Evolutionary conservation across 53 echinoderm and acorn worm species (phyloP).

Genomic region (Glandiceps talaboti): DNA sequence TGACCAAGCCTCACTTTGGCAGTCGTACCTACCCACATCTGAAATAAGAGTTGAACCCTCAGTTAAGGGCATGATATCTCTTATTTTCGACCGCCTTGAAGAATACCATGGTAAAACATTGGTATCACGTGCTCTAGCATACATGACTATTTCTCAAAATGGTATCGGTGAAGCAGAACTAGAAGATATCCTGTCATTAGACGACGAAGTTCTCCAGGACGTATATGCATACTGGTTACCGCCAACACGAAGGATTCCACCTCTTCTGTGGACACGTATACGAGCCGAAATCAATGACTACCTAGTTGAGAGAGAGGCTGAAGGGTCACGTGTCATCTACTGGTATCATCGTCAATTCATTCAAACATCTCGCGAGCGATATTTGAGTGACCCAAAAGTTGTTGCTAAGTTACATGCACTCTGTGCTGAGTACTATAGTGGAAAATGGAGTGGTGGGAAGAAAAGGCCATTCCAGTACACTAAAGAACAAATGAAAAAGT

Average conservation of each 20-base stretch:
- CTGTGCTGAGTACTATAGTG: not conserved
- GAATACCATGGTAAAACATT: not conserved
- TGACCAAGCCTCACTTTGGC: constrained; percentile 25
- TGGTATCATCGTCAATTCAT: not conserved
- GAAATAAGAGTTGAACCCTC: not conserved
- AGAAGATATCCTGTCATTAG: not conserved
- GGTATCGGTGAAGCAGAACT: not conserved
- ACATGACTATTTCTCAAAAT: not conserved
- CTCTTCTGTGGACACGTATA: not conserved
- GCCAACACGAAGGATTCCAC: not conserved
- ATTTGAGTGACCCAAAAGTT: not conserved
- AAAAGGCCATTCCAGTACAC: not conserved
- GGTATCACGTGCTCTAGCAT: not conserved
- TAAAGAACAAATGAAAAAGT: not conserved
- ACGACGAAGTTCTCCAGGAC: constrained; percentile 1
- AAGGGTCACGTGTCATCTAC: not conserved
- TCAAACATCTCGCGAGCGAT: not conserved
- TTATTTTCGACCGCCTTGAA: not conserved
- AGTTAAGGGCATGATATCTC: not conserved
- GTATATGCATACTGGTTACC: not conserved
- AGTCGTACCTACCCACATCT: constrained; percentile 10
- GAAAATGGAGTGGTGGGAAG: not conserved
- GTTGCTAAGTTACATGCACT: not conserved
- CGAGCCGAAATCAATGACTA: not conserved
- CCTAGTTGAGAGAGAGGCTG: not conserved